Percentiles rank a stretch among this genome's conserved stretches.
phyloP scores from a whole-genome alignment of 1,140 invertebrate genomes.

The Phthorimaea operculella region DNA sequence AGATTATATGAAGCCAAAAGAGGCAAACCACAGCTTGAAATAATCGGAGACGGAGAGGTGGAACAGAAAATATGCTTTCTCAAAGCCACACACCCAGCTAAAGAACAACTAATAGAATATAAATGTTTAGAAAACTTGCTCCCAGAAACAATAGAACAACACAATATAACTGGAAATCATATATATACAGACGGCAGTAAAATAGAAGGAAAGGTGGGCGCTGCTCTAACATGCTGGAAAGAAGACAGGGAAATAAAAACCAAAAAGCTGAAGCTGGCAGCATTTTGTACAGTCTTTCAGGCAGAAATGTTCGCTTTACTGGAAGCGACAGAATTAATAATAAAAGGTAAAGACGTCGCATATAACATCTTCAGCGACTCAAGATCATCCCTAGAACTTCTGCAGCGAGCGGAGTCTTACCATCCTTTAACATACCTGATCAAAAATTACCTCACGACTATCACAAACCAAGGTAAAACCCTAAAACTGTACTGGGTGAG shows the following conservation, averaged over 20 bases:
- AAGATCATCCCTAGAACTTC: not conserved
- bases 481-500: slow-evolving; percentile 2
- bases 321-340: not conserved
- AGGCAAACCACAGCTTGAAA: not conserved
- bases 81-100: not conserved
- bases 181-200: slow-evolving; percentile 7
- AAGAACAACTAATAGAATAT: not conserved
- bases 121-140: not conserved
- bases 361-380: not conserved
- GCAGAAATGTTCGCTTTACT: not conserved
- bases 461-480: not conserved
- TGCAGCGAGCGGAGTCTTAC: not conserved
- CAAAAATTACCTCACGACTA: not conserved
- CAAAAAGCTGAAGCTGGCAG: not conserved
- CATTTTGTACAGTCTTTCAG: not conserved
- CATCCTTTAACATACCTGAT: not conserved
- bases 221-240: not conserved
- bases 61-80: not conserved
- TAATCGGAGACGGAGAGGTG: not conserved
- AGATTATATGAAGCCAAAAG: slow-evolving; percentile 3
- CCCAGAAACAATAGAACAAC: not conserved
- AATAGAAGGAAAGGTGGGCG: slow-evolving; percentile 6
- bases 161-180: not conserved
- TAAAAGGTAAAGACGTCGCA: not conserved
- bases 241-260: not conserved